Conservation (phyloP, 2,113 vertebrate species). For the Tamias sibiricus region DNA sequence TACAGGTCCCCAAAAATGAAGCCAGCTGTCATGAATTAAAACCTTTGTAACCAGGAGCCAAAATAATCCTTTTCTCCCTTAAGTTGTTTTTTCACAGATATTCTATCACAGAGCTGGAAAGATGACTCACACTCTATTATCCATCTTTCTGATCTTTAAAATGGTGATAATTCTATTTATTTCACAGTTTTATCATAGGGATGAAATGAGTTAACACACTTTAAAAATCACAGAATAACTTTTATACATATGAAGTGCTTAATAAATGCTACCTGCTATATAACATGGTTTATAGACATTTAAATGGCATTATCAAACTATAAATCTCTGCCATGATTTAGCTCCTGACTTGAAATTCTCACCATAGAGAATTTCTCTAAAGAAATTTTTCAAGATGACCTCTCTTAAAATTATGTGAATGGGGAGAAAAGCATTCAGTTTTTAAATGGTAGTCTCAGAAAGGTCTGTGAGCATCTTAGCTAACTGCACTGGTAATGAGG, state of each 20-base stretch:
- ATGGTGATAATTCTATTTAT: neutral
- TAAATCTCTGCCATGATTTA: neutral
- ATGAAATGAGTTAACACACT: neutral
- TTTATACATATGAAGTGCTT: neutral
- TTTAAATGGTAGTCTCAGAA: neutral
- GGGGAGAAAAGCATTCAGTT: neutral
- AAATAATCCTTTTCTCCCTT: neutral
- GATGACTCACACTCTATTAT: neutral
- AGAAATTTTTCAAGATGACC: neutral
- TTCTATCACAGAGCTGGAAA: neutral
- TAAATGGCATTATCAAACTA: neutral
- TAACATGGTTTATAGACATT: neutral
- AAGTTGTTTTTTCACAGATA: too few relatives aligned
- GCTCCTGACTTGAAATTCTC: neutral
- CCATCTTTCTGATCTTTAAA: neutral
- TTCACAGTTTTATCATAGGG: neutral
- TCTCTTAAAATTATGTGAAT: neutral
- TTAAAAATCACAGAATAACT: neutral
- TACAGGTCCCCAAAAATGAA: neutral
- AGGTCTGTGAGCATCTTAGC: neutral
- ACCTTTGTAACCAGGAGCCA: neutral
- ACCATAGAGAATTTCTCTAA: neutral
- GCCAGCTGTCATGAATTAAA: neutral
- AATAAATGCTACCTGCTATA: neutral
- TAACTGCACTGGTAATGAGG: neutral